Evolutionary conservation across 2,113 vertebrate genomes (phyloP).

Genomic region (Telmatochromis sp.): DNA sequence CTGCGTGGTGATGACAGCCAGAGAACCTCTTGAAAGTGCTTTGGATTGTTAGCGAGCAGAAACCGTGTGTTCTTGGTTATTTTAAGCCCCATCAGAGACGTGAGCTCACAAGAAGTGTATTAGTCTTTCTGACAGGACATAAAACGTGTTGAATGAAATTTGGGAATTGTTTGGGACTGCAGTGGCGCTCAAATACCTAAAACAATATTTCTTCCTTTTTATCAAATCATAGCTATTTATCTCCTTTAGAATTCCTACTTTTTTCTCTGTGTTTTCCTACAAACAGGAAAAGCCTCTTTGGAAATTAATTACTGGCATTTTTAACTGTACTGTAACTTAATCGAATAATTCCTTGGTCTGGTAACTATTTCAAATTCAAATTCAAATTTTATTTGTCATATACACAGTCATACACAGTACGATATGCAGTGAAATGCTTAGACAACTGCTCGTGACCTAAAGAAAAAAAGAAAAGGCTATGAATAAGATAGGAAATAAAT

Average conservation of each 20-base stretch:
- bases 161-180: conserved; percentile 1
- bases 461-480: too few species aligned
- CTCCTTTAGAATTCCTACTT: neutral
- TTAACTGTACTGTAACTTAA: neutral
- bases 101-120: neutral
- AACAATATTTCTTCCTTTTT: conserved; percentile 4
- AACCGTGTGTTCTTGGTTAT: conserved; percentile 8
- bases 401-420: too few species aligned
- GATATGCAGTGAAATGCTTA: too few species aligned
- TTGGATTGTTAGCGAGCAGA: neutral
- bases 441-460: rapidly evolving
- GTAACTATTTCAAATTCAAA: neutral
- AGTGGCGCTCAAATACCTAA: neutral
- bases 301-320: neutral
- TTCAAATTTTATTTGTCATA: too few species aligned
- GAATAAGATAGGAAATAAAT: too few species aligned
- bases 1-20: neutral
- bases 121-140: conserved; percentile 35
- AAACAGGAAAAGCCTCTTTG: neutral
- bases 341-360: neutral
- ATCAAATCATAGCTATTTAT: conserved; percentile 29
- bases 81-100: conserved; percentile 17
- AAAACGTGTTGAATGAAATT: conserved; percentile 15
- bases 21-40: neutral
- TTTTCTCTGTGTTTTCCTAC: neutral